Evolutionary conservation across 1,140 invertebrate species (phyloP), one percentile per base, ranked within the genome.

Genomic region (Spodoptera frugiperda): DNA sequence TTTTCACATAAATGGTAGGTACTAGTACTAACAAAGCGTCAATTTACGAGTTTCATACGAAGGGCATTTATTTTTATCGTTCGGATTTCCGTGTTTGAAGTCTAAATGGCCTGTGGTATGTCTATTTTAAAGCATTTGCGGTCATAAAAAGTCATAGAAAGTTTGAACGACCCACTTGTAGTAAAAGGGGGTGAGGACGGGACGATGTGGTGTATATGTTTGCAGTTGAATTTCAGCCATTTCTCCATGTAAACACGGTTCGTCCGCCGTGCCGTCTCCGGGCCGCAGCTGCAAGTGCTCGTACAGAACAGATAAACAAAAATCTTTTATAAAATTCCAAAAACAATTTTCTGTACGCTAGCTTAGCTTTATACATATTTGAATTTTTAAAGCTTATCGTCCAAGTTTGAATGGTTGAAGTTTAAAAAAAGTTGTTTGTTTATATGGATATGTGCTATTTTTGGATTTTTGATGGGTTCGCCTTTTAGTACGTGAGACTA

Each of bases 201-300:
- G 14, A 33, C 14, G 39, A 14, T 17, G 55, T 25, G 67, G 57
- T 51, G 53, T 78, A 33, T 78, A 57, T 76, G 61, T 81, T 81
- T 78, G 70, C 55, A 77, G 59, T 76, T 81, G 70, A 79, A 81
- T 71, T 81, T 81, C 74, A 74, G 68, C 63, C 54, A 76, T 77
- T 78, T 81, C 70, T 61, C 53, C 68, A 53, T 72, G 78, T 73
- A 77, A 79, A 79, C 78, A 79, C 55, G 67, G 48, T 30, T 63
- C 48, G 39, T 55, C 71, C 49, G 67, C 61, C 53, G 19, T 12
- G 11, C 33, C 54, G 63, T 73, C 54, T 61, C 65, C 17, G 63
- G 19, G 77, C 71, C 65, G 15, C 77, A 78, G 39, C 57, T 78
- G 76, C 21, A 51, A 10, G n/a, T 68, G 17, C 65, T 59, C 46